Evolutionary conservation across 1,140 invertebrate genomes (phyloP), one percentile per base, ranked within the genome.

Genomic region (Alviniconcha marisindica): DNA sequence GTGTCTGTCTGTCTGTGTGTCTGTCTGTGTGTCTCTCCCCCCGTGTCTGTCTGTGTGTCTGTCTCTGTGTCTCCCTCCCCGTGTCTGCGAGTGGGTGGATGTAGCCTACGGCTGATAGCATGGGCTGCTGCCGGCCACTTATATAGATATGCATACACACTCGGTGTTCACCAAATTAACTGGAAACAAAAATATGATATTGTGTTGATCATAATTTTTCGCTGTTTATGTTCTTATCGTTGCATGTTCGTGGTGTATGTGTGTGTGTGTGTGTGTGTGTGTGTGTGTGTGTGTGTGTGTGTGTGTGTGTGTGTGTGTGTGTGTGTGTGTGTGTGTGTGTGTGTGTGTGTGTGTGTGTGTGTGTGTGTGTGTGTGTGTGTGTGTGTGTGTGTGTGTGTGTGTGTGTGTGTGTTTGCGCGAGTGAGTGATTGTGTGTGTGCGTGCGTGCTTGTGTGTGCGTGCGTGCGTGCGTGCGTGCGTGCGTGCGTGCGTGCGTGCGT

Each of bases 351-450:
- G 36, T 42, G 36, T 40, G 5, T 71, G 15, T 40, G 36, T 71
- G 12, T 71, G 69, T 21, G 36, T 71, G 69, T 21, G 18, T 60
- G 56, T 60, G 56, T 21, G 4, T 28, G 56, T 60, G 56, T 60
- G 56, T 60, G 56, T 28, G 56, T 60, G 56, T 60, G 56, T 60
- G 56, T 60, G 56, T 60, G 56, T 60, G 56, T 60, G 56, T 60
- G 24, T 60, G 24, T 60, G 56, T 60, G 56, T 60, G 56, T 60
- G 48, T 51, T 7, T 51, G 48, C 21, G 48, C 10, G 7, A 51
- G 21, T 51, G 48, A 51, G 10, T 51, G 21, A 51, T 51, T 7
- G 48, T 51, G 56, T 24, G 56, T 28, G 56, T 60, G 56, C 24
- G 56, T 60, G 56, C 24, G 56, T 28, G 18, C 2, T 18, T 14